Base-by-base conservation (phyloP, 2,888 invertebrate species). In the Dasysyrphus tricinctus region DNA sequence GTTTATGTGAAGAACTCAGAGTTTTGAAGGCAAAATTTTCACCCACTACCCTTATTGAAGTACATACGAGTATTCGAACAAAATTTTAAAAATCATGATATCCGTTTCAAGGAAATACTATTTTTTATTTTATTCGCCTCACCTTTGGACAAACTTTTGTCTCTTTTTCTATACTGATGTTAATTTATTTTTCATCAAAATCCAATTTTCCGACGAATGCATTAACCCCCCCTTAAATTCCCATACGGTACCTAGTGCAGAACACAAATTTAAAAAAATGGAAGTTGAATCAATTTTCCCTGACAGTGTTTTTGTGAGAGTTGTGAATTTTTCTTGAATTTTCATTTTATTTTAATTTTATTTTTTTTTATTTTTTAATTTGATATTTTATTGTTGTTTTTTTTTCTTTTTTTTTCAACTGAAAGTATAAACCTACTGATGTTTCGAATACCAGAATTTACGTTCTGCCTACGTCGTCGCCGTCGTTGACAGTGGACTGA, bases 281-380 rank as follows among this genome's bases (percentile, higher is more conserved):
- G 59, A 57, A 16, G 11, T 24, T 16, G 32, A 72, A 61, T 59
- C 72, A 67, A 73, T 82, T 73, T 76, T 78, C 42, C 49, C 54
- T 14, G 19, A 54, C 32, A 63, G 56, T 47, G 24, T 44, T 72
- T 72, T 72, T 24, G 11, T 24, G 1, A 12, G 3, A 56, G 12
- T 32, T 11, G 14, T n/a, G 12, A 14, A 32, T 49, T 56, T 65
- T 70, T 34, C 75, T 63, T 63, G 14, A 24, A 42, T 63, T 63
- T 44, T 63, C 34, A 42, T 44, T 42, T 54, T 14, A 39, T 59
- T 61, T 61, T 8, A 63, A 54, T 54, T 54, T 54, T 1, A 6
- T 29, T 54, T 29, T 12, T 12, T 24, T 29, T 32, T n/a, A 49
- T 61, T 34, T 44, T 59, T 34, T 42, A 24, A 39, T 61, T 72